These are phyloP conservation scores for Nomia melanderi DNA, from an alignment of 1,140 invertebrate genomes.

Conservation along the genomic window DNA sequence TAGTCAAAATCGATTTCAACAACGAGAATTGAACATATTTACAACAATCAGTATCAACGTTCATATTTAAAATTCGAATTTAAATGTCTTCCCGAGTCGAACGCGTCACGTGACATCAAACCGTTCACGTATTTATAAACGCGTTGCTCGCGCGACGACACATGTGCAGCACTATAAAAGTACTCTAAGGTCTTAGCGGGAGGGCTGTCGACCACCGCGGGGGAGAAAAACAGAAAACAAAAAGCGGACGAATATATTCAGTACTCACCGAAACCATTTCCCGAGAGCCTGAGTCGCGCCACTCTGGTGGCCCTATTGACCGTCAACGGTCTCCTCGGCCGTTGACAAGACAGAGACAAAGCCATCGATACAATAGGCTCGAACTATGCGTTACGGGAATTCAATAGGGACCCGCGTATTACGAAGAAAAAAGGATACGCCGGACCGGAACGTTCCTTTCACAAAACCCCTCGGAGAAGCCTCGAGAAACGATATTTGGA, in stretches of 20 bases:
- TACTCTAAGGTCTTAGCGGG: slow-evolving; percentile 33
- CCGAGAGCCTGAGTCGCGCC: slow-evolving; percentile 72
- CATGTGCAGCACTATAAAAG: slow-evolving; percentile 11
- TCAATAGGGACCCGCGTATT: not conserved
- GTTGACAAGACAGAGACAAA: slow-evolving; percentile 73
- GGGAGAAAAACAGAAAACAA: slow-evolving; percentile 9
- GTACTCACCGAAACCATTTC: slow-evolving; percentile 69
- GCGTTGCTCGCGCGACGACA: not conserved
- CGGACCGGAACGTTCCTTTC: not conserved
- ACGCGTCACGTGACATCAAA: not conserved
- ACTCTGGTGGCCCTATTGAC: slow-evolving; percentile 76
- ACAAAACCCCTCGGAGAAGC: not conserved
- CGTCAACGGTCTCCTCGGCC: slow-evolving; percentile 74
- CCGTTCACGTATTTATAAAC: slow-evolving; percentile 39
- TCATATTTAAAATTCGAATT: not conserved
- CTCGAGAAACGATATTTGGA: not conserved
- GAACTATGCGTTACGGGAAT: not conserved
- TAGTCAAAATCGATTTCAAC: not conserved
- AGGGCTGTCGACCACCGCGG: slow-evolving; percentile 10
- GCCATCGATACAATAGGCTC: slow-evolving; percentile 53
- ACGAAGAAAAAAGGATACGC: not conserved
- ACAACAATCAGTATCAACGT: not conserved
- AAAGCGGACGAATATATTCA: slow-evolving; percentile 42
- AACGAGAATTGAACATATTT: not conserved
- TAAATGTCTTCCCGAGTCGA: not conserved